A percentile compares a stretch with the other conserved stretches of the same genome.
Evolutionary conservation across 2,888 invertebrate species (phyloP).

Genomic region (Agrochola litura): DNA sequence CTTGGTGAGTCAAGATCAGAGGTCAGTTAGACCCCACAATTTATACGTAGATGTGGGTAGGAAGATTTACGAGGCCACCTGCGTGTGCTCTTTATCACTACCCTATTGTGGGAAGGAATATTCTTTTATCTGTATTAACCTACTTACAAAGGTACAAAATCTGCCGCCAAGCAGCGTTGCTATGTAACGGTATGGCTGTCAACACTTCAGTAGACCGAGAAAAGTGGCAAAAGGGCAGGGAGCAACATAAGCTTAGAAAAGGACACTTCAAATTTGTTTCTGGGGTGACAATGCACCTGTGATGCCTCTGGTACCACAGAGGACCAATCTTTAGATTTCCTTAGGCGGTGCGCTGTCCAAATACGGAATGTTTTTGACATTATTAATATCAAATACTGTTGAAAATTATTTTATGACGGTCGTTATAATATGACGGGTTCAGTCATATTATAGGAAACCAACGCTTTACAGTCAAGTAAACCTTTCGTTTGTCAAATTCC

Average conservation of each 20-base stretch:
- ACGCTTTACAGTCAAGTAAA: neutral
- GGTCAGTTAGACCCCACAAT: slow-evolving; percentile 62
- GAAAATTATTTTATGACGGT: too few relatives aligned
- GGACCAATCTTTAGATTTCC: neutral
- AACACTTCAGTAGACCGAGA: neutral
- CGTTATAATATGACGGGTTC: too few relatives aligned
- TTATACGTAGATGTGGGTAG: slow-evolving; percentile 69
- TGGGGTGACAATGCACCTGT: neutral
- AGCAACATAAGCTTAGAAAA: too few relatives aligned
- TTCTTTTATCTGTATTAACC: slow-evolving; percentile 37
- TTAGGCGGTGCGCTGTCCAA: neutral
- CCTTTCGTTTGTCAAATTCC: neutral
- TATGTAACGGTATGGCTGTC: too few relatives aligned
- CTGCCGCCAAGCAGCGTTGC: neutral
- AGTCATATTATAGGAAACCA: too few relatives aligned
- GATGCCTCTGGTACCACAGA: neutral
- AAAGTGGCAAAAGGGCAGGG: neutral
- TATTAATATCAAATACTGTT: too few relatives aligned
- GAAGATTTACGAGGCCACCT: slow-evolving; percentile 67
- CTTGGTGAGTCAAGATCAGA: slow-evolving; percentile 54
- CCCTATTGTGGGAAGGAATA: slow-evolving; percentile 46
- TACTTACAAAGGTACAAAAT: neutral
- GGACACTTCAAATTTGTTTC: neutral
- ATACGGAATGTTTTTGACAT: too few relatives aligned
- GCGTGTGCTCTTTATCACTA: slow-evolving; percentile 52